Percentiles rank a stretch among this genome's conserved stretches.
Conservation (phyloP, 2,888 invertebrate species). For the Cheilosia vernalis region DNA sequence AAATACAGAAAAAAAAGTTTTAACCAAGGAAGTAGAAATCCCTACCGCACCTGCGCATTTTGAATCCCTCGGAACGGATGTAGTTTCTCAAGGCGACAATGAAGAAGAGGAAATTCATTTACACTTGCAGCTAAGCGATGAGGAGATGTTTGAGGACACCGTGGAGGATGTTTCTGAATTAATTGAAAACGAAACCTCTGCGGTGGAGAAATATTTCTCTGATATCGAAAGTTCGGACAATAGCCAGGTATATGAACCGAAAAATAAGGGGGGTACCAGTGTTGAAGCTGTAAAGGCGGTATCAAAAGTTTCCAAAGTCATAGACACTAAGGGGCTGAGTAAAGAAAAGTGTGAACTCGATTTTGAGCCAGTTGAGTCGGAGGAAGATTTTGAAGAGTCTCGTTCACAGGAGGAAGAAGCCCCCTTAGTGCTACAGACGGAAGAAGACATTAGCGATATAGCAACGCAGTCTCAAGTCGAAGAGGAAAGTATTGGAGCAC, state of each 20-base stretch:
- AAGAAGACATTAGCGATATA: neutral
- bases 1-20: neutral
- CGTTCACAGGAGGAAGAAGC: neutral
- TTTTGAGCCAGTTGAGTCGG: conserved; percentile 65
- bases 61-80: neutral
- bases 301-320: neutral
- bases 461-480: neutral
- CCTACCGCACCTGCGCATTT: conserved; percentile 17
- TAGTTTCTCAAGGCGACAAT: neutral
- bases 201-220: conserved; percentile 50
- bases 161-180: neutral
- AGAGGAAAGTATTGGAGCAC: neutral
- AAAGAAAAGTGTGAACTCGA: conserved; percentile 26
- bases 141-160: conserved; percentile 24
- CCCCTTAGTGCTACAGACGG: no score
- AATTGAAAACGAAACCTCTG: neutral
- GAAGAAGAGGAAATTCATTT: conserved; percentile 28
- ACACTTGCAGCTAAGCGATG: conserved; percentile 12
- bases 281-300: neutral
- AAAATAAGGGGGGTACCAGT: neutral
- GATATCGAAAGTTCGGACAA: conserved; percentile 69
- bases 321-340: neutral
- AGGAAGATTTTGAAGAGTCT: conserved; percentile 63
- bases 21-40: neutral
- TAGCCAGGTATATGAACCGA: conserved; percentile 44